Evolutionary conservation across 2,888 invertebrate species (phyloP).

Genomic region (Acanthopleura granulata): DNA sequence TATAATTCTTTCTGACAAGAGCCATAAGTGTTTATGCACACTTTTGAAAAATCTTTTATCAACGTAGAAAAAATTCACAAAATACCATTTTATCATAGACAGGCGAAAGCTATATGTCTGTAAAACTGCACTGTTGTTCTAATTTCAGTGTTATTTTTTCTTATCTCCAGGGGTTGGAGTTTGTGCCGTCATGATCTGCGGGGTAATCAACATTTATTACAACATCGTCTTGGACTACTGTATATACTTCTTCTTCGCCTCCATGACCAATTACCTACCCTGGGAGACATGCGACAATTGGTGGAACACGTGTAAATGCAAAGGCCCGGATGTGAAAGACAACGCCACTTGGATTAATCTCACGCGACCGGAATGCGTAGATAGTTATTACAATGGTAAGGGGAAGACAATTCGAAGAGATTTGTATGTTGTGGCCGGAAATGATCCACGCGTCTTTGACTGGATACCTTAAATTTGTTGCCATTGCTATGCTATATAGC

Average conservation of each 20-base stretch:
- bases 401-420: neutral
- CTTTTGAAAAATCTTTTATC: too few relatives aligned
- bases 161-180: constrained; percentile 52
- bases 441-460: too few relatives aligned
- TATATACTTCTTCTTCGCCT: constrained; percentile 58
- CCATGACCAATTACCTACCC: constrained; percentile 50
- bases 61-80: too few relatives aligned
- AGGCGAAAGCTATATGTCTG: too few relatives aligned
- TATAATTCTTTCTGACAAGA: too few relatives aligned
- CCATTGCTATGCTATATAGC: too few relatives aligned
- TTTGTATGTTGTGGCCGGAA: too few relatives aligned
- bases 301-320: constrained; percentile 57
- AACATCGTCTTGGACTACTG: constrained; percentile 60
- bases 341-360: constrained; percentile 36
- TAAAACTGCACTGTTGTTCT: too few relatives aligned
- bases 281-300: constrained; percentile 55
- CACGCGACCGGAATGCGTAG: constrained; percentile 40
- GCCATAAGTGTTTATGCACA: too few relatives aligned
- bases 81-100: too few relatives aligned
- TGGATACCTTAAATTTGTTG: too few relatives aligned
- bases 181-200: constrained; percentile 51
- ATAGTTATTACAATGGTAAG: constrained; percentile 36
- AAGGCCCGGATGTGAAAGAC: constrained; percentile 40
- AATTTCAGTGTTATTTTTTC: neutral
- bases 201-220: constrained; percentile 57